Evolutionary conservation across 2,113 vertebrate genomes (phyloP).

Genomic region (Craseonycteris thonglongyai): DNA sequence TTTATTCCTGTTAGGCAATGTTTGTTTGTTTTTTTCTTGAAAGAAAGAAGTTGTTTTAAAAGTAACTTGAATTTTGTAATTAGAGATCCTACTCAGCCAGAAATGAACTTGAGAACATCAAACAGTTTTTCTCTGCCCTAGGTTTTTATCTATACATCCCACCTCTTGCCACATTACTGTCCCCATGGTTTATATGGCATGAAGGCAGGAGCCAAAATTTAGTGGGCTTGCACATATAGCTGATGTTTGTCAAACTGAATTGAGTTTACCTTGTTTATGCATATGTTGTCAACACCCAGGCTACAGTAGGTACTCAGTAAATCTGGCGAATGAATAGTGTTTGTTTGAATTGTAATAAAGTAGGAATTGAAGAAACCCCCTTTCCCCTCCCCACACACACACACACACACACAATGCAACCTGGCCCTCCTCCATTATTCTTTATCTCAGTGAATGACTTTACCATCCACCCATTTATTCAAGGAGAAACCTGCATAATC

Average conservation of each 20-base stretch:
- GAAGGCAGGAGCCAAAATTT: not conserved
- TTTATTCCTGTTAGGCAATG: not conserved
- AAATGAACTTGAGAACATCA: not conserved
- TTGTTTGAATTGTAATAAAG: not conserved
- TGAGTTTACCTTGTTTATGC: not conserved
- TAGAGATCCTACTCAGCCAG: not conserved
- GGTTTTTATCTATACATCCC: not conserved
- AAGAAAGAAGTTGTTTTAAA: not conserved
- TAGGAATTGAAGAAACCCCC: not conserved
- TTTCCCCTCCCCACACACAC: not conserved
- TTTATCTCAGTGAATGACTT: not conserved
- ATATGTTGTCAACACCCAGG: not conserved
- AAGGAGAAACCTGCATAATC: not conserved
- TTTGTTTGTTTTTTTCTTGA: conserved; percentile 15
- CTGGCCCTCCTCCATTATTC: not conserved
- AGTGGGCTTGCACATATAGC: not conserved
- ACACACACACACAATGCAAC: not conserved
- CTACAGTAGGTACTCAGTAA: not conserved
- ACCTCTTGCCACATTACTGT: not conserved
- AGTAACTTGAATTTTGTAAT: not conserved
- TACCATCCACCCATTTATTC: not conserved
- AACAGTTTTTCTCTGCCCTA: not conserved
- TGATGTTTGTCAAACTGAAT: conserved; percentile 16
- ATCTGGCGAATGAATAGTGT: not conserved
- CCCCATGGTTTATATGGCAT: not conserved